Evolutionary conservation across 2,113 vertebrate species (phyloP).

Genomic region (Eublepharis macularius): DNA sequence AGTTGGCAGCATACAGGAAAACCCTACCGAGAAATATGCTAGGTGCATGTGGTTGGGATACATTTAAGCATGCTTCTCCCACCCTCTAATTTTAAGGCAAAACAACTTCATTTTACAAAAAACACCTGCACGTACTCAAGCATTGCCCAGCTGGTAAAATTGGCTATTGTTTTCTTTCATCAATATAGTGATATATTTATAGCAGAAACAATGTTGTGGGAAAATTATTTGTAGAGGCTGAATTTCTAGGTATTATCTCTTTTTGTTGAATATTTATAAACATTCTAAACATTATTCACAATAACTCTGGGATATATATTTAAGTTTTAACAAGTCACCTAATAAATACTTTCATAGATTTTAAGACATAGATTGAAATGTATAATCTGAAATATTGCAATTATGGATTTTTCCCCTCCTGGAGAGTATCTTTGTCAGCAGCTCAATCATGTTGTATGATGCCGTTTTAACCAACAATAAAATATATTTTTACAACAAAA

Average conservation of each 20-base stretch:
- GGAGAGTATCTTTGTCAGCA: background rate
- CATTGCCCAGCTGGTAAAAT: background rate
- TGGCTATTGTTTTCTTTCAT: background rate
- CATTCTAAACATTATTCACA: background rate
- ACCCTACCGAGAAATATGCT: background rate
- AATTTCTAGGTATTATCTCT: background rate
- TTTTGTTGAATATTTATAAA: background rate
- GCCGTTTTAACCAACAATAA: slow-evolving; percentile 32
- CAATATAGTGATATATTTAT: background rate
- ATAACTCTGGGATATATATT: slow-evolving; percentile 45
- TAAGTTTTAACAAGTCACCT: slow-evolving; percentile 7
- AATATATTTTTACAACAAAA: slow-evolving; percentile 35
- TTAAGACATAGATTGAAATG: slow-evolving; percentile 1
- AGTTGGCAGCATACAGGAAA: background rate
- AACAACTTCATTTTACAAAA: background rate
- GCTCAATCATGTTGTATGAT: slow-evolving; percentile 1
- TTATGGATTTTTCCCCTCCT: background rate
- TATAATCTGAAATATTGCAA: background rate
- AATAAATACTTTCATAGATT: background rate
- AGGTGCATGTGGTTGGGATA: background rate
- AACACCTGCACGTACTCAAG: background rate
- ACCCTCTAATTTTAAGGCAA: background rate
- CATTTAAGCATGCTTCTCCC: background rate
- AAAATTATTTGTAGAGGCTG: background rate
- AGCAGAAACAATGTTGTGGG: background rate